phyloP scores from a whole-genome alignment of 2,797 vertebrate genomes.

The Pseudochromis fuscus region DNA sequence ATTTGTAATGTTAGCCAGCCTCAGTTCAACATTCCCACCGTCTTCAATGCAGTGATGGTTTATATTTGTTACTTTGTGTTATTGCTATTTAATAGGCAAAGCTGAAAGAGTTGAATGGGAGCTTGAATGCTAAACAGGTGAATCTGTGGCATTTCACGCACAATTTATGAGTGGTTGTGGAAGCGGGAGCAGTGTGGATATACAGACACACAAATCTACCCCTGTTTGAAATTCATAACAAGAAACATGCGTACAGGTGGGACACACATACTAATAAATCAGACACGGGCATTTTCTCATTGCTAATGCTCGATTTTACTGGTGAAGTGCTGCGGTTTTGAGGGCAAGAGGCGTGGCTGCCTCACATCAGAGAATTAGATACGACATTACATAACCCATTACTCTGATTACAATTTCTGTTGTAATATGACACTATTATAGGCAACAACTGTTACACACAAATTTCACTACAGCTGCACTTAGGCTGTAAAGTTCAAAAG shows the following conservation, averaged over 20 bases:
- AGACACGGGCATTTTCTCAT: slow-evolving; percentile 25
- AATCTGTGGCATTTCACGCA: slow-evolving; percentile 58
- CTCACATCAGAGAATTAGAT: slow-evolving; percentile 49
- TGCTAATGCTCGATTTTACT: slow-evolving; percentile 48
- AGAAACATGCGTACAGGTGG: slow-evolving; percentile 44
- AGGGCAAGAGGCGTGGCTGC: slow-evolving; percentile 33
- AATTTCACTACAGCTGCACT: slow-evolving; percentile 50
- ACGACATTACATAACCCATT: slow-evolving; percentile 52
- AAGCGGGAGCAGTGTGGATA: slow-evolving; percentile 35
- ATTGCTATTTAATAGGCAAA: slow-evolving; percentile 57
- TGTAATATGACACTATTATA: slow-evolving; percentile 63
- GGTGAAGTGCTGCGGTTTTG: slow-evolving; percentile 18
- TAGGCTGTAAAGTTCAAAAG: slow-evolving; percentile 52
- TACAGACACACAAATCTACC: slow-evolving; percentile 53
- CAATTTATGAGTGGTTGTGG: slow-evolving; percentile 64
- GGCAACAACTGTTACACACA: slow-evolving; percentile 43
- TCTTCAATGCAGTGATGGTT: slow-evolving; percentile 9
- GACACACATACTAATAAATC: slow-evolving; percentile 49
- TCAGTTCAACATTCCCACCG: slow-evolving; percentile 19
- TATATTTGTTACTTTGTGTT: slow-evolving; percentile 47
- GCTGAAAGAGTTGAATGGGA: slow-evolving; percentile 51
- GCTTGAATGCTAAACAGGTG: slow-evolving; percentile 51
- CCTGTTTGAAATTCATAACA: slow-evolving; percentile 48
- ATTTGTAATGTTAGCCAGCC: slow-evolving; percentile 18
- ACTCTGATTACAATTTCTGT: slow-evolving; percentile 60